These are phyloP conservation scores for Agrotis puta DNA, from an alignment of 2,888 invertebrate genomes.

Conservation along the genomic window DNA sequence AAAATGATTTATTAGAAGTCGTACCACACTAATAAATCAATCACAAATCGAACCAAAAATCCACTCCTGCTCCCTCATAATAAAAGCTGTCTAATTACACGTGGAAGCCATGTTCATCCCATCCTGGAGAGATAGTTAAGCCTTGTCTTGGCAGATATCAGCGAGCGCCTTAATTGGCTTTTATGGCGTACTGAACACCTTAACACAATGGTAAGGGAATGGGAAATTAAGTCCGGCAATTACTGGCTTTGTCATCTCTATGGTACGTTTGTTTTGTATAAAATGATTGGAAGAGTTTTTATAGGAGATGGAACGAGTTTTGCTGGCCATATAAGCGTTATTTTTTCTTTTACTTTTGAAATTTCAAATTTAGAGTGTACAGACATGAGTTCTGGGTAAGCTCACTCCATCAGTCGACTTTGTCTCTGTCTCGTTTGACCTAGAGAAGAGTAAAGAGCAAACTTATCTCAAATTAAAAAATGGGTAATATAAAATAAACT, in stretches of 20 bases:
- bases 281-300: constrained; percentile 3
- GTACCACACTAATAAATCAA: background rate
- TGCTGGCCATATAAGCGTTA: background rate
- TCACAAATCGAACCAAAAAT: constrained; percentile 15
- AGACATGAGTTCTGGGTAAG: no score
- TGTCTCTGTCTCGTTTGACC: no score
- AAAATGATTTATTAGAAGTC: no score
- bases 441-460: no score
- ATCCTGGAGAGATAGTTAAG: constrained; percentile 45
- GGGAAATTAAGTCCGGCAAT: constrained; percentile 44
- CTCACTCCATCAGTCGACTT: no score
- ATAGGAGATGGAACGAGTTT: background rate
- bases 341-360: background rate
- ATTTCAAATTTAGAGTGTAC: no score
- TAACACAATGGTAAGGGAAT: constrained; percentile 50
- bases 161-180: constrained; percentile 53
- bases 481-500: no score
- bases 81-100: constrained; percentile 49
- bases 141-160: constrained; percentile 58
- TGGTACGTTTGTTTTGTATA: constrained; percentile 16
- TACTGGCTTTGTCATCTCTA: constrained; percentile 28
- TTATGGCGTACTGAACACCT: constrained; percentile 59
- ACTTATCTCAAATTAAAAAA: no score
- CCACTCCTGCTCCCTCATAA: constrained; percentile 8
- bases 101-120: constrained; percentile 24